Percentiles rank a stretch among this genome's conserved stretches.
These are phyloP conservation scores for Phoenicopterus ruber DNA, from an alignment of 2,113 vertebrate species.

Conservation along the genomic window DNA sequence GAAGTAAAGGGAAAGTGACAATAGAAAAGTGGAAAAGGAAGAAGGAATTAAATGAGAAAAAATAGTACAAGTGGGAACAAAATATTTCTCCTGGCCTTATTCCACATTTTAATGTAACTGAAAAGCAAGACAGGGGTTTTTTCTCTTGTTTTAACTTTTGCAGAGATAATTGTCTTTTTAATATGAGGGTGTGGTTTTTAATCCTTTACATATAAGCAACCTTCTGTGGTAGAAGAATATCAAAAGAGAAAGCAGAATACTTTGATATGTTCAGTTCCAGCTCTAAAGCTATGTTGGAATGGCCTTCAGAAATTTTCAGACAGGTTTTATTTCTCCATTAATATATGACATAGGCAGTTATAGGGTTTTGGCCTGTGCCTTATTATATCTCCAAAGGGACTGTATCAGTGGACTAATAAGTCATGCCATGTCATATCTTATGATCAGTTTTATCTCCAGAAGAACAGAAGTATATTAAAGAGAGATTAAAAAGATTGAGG, in stretches of 20 bases:
- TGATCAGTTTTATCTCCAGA: background rate
- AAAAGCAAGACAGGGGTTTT: background rate
- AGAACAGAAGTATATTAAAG: background rate
- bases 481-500: background rate
- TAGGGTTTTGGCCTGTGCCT: background rate
- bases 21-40: background rate
- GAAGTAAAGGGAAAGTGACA: background rate
- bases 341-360: background rate
- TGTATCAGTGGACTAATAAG: background rate
- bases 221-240: background rate
- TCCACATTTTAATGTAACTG: background rate
- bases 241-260: background rate
- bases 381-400: background rate
- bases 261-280: background rate
- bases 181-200: background rate
- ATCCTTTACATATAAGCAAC: background rate
- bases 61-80: background rate
- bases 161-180: background rate
- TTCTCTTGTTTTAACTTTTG: background rate
- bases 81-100: background rate
- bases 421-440: background rate
- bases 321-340: background rate
- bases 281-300: background rate
- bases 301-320: background rate
- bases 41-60: background rate